phyloP scores from a whole-genome alignment of 2,797 vertebrate genomes.

The Amazona finschi region DNA sequence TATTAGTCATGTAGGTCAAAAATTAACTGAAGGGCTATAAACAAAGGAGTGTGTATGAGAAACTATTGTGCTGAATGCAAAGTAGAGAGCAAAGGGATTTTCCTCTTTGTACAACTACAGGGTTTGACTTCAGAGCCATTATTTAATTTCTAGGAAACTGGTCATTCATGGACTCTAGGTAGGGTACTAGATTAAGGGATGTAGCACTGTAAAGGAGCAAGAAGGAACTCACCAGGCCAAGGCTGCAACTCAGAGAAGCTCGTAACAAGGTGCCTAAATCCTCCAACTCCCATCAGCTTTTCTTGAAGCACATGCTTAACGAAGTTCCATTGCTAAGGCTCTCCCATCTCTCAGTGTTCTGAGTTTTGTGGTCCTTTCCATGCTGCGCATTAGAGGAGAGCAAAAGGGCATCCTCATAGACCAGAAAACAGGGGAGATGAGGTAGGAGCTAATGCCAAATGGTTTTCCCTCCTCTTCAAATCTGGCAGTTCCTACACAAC shows the following conservation, averaged over 20 bases:
- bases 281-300: not conserved
- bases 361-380: rapidly evolving
- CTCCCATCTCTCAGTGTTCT: not conserved
- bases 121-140: not conserved
- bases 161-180: not conserved
- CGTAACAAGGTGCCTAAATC: not conserved
- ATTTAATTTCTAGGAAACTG: not conserved
- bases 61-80: not conserved
- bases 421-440: not conserved
- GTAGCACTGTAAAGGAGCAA: not conserved
- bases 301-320: not conserved
- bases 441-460: not conserved
- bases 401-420: not conserved
- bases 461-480: not conserved
- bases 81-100: not conserved
- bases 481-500: not conserved
- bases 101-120: not conserved
- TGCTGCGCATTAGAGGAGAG: not conserved
- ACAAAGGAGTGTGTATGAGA: not conserved
- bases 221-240: not conserved
- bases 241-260: not conserved
- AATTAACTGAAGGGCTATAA: constrained; percentile 19
- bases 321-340: not conserved
- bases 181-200: not conserved
- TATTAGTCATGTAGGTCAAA: constrained; percentile 7